These are phyloP conservation scores for Drosophila gunungcola DNA, from an alignment of 1,140 invertebrate genomes.

Conservation along the genomic window DNA sequence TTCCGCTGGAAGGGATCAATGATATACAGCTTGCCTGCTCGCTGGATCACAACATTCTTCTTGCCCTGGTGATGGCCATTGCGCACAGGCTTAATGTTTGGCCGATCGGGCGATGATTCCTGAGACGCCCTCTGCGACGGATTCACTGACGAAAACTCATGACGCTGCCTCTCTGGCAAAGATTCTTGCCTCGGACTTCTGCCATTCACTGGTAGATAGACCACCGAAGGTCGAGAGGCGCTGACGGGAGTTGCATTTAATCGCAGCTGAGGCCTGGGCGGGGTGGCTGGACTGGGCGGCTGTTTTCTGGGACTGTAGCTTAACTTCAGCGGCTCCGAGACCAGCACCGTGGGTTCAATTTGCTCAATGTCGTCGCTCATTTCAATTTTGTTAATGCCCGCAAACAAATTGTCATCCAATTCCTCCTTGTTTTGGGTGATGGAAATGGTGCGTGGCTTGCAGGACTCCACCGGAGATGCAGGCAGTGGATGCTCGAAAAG, in stretches of 20 bases:
- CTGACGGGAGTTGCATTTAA: slow-evolving; percentile 19
- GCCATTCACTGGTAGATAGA: slow-evolving; percentile 43
- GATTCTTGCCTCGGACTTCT: slow-evolving; percentile 13
- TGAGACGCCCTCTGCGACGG: slow-evolving; percentile 1
- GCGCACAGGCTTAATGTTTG: not conserved
- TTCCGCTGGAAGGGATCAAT: slow-evolving; percentile 77
- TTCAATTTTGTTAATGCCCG: slow-evolving; percentile 69
- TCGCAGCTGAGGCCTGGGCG: not conserved
- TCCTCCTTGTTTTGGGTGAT: slow-evolving; percentile 75
- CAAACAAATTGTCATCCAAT: slow-evolving; percentile 79
- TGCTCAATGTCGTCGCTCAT: slow-evolving; percentile 66
- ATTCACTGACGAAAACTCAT: not conserved
- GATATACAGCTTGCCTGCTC: slow-evolving; percentile 77
- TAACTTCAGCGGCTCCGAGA: slow-evolving; percentile 63
- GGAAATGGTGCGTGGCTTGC: slow-evolving; percentile 60
- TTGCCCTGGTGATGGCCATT: slow-evolving; percentile 50
- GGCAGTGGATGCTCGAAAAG: not conserved
- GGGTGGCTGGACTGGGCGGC: not conserved
- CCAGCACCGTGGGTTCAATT: slow-evolving; percentile 71
- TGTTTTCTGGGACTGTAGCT: slow-evolving; percentile 64
- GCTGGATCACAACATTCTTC: slow-evolving; percentile 75
- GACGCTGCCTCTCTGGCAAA: not conserved
- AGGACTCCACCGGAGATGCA: not conserved
- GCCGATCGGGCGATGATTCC: not conserved
- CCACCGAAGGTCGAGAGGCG: slow-evolving; percentile 22